These are phyloP conservation scores for Luperina testacea DNA, from an alignment of 2,888 invertebrate species.

Conservation along the genomic window DNA sequence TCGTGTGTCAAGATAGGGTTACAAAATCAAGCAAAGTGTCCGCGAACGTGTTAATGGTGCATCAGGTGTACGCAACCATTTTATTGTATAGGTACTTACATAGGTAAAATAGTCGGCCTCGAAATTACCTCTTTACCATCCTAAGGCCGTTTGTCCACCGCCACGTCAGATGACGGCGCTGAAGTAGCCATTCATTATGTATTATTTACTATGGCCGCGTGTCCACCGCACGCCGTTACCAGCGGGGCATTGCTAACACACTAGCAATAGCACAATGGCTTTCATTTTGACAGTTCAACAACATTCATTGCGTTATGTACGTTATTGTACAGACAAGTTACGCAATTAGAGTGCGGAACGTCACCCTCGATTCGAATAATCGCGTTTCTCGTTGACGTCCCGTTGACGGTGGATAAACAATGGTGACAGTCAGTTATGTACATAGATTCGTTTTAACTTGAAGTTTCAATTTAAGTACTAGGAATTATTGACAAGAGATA, in stretches of 20 bases:
- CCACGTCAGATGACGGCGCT: too few relatives aligned
- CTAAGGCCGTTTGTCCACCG: background rate
- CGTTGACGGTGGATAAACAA: background rate
- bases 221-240: too few relatives aligned
- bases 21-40: too few relatives aligned
- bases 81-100: background rate
- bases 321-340: background rate
- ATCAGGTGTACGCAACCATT: background rate
- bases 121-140: background rate
- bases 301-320: background rate
- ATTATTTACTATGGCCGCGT: too few relatives aligned
- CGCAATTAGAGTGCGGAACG: background rate
- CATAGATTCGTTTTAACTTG: background rate
- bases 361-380: background rate
- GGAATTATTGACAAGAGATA: too few relatives aligned
- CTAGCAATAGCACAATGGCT: too few relatives aligned
- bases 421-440: background rate
- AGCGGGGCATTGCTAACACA: too few relatives aligned
- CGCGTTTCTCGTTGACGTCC: background rate
- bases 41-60: too few relatives aligned
- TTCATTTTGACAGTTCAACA: too few relatives aligned
- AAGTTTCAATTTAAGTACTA: too few relatives aligned
- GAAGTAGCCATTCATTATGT: too few relatives aligned
- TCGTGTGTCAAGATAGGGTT: too few relatives aligned
- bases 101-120: background rate